Conservation (phyloP, 92 coral and sea anemone genomes). For the Paragorgia papillata region DNA sequence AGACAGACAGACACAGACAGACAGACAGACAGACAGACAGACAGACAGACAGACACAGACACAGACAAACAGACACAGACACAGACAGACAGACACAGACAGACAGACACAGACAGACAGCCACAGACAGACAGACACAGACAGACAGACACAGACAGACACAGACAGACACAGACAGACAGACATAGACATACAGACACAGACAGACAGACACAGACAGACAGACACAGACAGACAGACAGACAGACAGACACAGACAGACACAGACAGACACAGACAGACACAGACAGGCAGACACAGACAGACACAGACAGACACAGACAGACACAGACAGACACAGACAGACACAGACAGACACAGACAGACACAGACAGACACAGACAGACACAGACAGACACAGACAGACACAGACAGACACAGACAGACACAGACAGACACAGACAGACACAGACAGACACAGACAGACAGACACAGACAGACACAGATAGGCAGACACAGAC, state of each 20-base stretch:
- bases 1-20: background rate
- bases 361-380: background rate
- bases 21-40: background rate
- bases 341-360: background rate
- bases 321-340: background rate
- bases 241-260: background rate
- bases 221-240: background rate
- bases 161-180: background rate
- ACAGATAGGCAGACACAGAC: too few species aligned
- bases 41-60: background rate
- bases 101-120: background rate
- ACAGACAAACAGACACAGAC: background rate
- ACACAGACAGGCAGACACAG: too few species aligned
- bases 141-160: background rate
- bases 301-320: background rate
- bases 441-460: background rate
- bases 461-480: background rate
- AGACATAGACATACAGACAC: background rate
- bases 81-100: background rate
- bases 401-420: background rate
- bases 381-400: background rate
- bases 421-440: background rate
- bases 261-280: background rate
- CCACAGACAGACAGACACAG: background rate
- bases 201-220: background rate